phyloP scores from a whole-genome alignment of 2,113 vertebrate genomes.

The Notiomystis cincta region DNA sequence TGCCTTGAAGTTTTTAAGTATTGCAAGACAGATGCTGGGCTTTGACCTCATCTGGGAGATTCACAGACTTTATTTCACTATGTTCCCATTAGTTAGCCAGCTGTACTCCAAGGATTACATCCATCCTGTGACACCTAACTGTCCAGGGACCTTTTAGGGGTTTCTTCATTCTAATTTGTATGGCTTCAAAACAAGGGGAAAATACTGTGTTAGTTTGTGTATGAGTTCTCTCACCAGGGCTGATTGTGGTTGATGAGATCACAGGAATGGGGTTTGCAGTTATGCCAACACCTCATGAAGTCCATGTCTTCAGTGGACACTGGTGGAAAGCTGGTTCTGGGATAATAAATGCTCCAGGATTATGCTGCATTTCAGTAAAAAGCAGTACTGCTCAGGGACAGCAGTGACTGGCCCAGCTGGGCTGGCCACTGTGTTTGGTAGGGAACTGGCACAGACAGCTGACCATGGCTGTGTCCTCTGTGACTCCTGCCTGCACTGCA shows the following conservation, averaged over 20 bases:
- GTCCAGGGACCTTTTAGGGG: not conserved
- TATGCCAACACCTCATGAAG: not conserved
- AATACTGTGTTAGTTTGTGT: not conserved
- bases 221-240: not conserved
- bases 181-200: not conserved
- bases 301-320: not conserved
- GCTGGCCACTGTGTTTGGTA: not conserved
- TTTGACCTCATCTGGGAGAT: not conserved
- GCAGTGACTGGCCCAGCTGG: not conserved
- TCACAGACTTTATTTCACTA: not conserved
- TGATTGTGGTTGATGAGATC: not conserved
- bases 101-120: not conserved
- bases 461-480: not conserved
- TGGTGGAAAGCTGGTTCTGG: not conserved
- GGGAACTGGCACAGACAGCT: not conserved
- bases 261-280: not conserved
- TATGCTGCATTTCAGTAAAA: not conserved
- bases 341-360: not conserved
- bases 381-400: accelerated
- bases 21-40: not conserved
- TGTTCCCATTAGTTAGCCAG: not conserved
- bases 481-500: not conserved
- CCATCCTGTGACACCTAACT: not conserved
- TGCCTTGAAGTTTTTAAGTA: not conserved
- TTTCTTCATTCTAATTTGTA: not conserved